Conservation (phyloP, 2,888 invertebrate genomes). For the Drosophila suboccidentalis region DNA sequence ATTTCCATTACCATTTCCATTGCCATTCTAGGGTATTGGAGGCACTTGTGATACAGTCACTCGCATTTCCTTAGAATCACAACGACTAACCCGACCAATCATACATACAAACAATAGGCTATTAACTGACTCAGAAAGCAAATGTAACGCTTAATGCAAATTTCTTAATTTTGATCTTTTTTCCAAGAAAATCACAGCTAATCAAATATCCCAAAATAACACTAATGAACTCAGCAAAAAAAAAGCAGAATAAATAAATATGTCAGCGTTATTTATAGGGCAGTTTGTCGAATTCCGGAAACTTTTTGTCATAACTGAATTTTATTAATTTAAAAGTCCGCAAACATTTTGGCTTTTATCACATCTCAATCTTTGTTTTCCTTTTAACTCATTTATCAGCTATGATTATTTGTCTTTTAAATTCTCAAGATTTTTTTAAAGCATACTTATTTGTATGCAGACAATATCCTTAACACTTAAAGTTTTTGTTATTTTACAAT, state of each 20-base stretch:
- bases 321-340: background rate
- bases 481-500: background rate
- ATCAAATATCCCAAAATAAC: slow-evolving; percentile 35
- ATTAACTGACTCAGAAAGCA: slow-evolving; percentile 28
- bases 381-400: background rate
- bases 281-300: slow-evolving; percentile 31
- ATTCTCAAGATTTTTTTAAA: slow-evolving; percentile 1
- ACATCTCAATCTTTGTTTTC: background rate
- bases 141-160: slow-evolving; percentile 42
- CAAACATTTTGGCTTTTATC: background rate
- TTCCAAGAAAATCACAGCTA: slow-evolving; percentile 40
- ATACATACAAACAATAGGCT: slow-evolving; percentile 6
- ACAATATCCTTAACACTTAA: background rate
- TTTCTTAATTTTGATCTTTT: slow-evolving; percentile 42
- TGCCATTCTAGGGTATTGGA: slow-evolving; percentile 10
- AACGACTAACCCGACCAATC: slow-evolving; percentile 2
- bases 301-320: slow-evolving; percentile 19
- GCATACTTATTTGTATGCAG: slow-evolving; percentile 2
- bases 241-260: slow-evolving; percentile 10
- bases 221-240: slow-evolving; percentile 17
- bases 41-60: slow-evolving; percentile 43
- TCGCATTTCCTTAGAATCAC: slow-evolving; percentile 38
- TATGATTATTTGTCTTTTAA: background rate
- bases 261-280: slow-evolving; percentile 38
- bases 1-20: slow-evolving; percentile 16